Evolutionary conservation across 2,113 vertebrate species (phyloP), one percentile per base, ranked within the genome.

Genomic region (Phyllostomus hastatus): DNA sequence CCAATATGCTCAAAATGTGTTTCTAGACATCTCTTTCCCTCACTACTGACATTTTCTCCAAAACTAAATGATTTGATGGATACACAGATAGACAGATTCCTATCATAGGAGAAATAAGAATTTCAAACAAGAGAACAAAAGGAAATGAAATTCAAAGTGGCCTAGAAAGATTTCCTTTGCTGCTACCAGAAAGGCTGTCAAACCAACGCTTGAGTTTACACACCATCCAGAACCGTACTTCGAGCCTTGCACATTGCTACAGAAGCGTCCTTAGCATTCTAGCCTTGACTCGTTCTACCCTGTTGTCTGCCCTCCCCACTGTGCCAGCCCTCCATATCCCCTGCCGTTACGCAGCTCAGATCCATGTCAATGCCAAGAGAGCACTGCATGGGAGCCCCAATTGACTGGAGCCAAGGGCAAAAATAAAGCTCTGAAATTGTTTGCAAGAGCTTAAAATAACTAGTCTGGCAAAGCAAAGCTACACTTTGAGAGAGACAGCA

Each of bases 361-460:
- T 67, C 69, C 91, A 90, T 43, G 7, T 88, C 90, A 95, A 89
- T 69, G 64, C 96, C 93, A 97, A 93, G 54, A 97, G 92, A 97
- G 73, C 91, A 50, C 92, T 17, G 91, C 67, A 94, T 82, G 70
- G 82, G 76, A 92, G 85, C 38, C 89, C 91, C 83, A 80, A 70
- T 91, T 97, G 96, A 96, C 97, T 81, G 54, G 67, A 98, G 90
- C 87, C 96, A 92, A 96, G 94, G 96, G 91, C 84, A 97, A 96
- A 98, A 98, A 96, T 83, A 97, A 98, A 97, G 91, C 76, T 91
- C 97, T 95, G 97, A 94, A 97, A 97, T 81, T 96, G 86, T 95
- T 98, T 97, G 94, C 95, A 97, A 98, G 95, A 67, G 95, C 95
- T 98, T 98, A 90, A 98, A 98, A 98, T 98, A 97, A 94, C 95